Evolutionary conservation across 2,888 invertebrate genomes (phyloP), one percentile per base, ranked within the genome.

Genomic region (Drosophila multiciliata): DNA sequence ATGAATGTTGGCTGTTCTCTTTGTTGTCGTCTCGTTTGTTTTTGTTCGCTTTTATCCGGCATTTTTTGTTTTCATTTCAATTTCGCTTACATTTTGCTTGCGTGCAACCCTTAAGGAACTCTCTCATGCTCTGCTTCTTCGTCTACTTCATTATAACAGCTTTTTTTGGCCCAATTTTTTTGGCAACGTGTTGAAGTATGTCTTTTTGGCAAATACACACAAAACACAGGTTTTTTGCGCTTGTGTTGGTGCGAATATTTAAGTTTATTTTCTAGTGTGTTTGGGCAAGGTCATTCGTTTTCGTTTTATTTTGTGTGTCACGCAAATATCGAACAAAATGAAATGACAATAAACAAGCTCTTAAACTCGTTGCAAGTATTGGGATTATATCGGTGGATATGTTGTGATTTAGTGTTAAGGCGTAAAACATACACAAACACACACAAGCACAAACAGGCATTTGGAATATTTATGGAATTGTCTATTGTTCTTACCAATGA

Each of bases 261-360:
- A 65, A 68, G 75, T 73, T 29, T 55, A 77, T 74, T 79, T 90
- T 81, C 80, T 85, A 83, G 79, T 80, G 48, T 80, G 60, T 62
- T 68, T 75, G 90, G 85, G 84, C 92, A 91, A 91, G 92, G 91
- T 91, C 91, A 85, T 90, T 91, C 90, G 90, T 90, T 89, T 91
- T 91, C 84, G 66, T 86, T 90, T 91, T 87, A 83, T 91, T 91
- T 83, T 88, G 72, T 87, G 89, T 87, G 89, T 88, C 88, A 87
- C 29, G 67, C 75, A 78, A 63, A 38, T 17, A 38, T 7, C 17
- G 35, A 33, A 26, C 12, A 15, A 53, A 20, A 23, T 6, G 29
- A 29, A 26, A 26, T 26, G 26, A 26, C 26, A 26, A 23, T 9
- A 6, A 15, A 8, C 8, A 20, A 33, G 15, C 23, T 45, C 20